Evolutionary conservation across 1,140 invertebrate species (phyloP).

Genomic region (Eurosta solidaginis): DNA sequence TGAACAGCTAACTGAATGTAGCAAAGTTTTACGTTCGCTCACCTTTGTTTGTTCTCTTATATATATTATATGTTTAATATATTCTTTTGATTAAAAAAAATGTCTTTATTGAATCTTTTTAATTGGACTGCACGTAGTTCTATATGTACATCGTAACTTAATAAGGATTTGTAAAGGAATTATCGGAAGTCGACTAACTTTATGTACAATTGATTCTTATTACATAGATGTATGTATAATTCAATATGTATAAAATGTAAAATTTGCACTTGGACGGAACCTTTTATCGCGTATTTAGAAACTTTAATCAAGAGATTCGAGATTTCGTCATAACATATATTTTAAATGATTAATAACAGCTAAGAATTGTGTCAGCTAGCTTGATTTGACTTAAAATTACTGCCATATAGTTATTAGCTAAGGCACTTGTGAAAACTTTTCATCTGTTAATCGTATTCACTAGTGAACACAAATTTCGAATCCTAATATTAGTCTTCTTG

Average conservation of each 20-base stretch:
- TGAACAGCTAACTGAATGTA: neutral
- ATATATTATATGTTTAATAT: neutral
- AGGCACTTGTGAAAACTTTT: too few relatives aligned
- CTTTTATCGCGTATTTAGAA: too few relatives aligned
- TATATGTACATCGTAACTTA: too few relatives aligned
- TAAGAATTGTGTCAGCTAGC: too few relatives aligned
- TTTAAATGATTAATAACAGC: too few relatives aligned
- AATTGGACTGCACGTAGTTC: neutral
- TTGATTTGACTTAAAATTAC: too few relatives aligned
- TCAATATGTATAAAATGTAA: neutral
- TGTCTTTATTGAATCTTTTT: neutral
- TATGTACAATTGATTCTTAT: neutral
- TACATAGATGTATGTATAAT: neutral
- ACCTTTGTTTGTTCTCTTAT: neutral
- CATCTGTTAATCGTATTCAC: too few relatives aligned
- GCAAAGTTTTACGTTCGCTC: neutral
- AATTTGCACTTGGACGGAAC: slow-evolving; percentile 25
- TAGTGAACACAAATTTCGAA: too few relatives aligned
- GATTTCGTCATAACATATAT: too few relatives aligned
- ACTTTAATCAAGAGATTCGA: too few relatives aligned
- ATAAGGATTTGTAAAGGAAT: neutral
- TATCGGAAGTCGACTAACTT: neutral
- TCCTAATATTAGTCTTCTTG: neutral
- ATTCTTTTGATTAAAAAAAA: neutral
- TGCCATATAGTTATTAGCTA: too few relatives aligned